Evolutionary conservation across 2,113 vertebrate genomes (phyloP).

Genomic region (Xyrauchen texanus): DNA sequence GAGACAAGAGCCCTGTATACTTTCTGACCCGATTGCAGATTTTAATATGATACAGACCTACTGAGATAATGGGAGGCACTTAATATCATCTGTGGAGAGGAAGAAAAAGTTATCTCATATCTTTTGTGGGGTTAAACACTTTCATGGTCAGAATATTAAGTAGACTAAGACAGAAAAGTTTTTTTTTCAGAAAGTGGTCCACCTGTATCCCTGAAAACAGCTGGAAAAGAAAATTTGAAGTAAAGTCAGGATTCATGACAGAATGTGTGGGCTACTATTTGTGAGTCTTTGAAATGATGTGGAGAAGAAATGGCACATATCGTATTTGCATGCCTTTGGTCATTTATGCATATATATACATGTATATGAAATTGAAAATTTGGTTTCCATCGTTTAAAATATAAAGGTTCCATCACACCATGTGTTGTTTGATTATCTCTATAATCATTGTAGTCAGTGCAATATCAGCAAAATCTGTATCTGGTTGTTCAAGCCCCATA

Average conservation of each 20-base stretch:
- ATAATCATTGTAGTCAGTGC: neutral
- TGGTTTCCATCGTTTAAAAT: neutral
- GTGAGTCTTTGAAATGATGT: neutral
- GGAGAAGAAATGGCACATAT: neutral
- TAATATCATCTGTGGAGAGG: conserved; percentile 88
- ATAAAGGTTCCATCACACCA: too few relatives aligned
- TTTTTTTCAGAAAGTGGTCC: conserved; percentile 50
- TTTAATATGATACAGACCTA: conserved; percentile 99
- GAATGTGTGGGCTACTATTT: neutral
- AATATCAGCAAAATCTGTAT: neutral
- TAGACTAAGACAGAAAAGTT: conserved; percentile 67
- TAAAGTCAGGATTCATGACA: conserved; percentile 15
- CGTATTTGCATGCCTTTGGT: neutral
- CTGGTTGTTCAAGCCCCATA: too few relatives aligned
- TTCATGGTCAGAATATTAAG: conserved; percentile 93
- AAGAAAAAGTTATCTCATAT: conserved; percentile 97
- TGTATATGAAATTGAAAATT: neutral
- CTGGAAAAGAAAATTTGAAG: conserved; percentile 27
- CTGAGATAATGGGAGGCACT: conserved; percentile 98
- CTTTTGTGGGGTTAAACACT: conserved; percentile 92
- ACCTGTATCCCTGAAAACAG: conserved; percentile 4
- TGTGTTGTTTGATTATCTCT: too few relatives aligned
- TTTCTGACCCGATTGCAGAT: conserved; percentile 96
- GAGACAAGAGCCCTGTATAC: conserved; percentile 89
- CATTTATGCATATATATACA: neutral